A percentile compares a stretch with the other conserved stretches of the same genome.
Evolutionary conservation across 2,797 vertebrate genomes (phyloP).

Genomic region (Champsocephalus esox): DNA sequence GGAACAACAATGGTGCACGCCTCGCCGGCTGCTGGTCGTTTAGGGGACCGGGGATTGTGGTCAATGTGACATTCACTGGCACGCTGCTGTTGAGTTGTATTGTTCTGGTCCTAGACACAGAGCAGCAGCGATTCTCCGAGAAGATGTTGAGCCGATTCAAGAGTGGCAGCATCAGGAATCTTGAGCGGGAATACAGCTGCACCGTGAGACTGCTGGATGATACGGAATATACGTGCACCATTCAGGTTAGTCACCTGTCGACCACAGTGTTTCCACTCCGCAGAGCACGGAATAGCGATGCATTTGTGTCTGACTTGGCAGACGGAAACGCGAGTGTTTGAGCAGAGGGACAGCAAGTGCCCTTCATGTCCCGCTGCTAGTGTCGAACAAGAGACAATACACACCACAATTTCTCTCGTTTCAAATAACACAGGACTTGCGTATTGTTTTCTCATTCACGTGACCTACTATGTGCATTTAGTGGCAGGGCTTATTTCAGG

Average conservation of each 20-base stretch:
- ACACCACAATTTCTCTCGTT: conserved; percentile 15
- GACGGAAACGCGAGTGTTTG: conserved; percentile 40
- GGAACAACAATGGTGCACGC: conserved; percentile 77
- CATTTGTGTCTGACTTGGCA: conserved; percentile 59
- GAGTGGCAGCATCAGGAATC: conserved; percentile 98
- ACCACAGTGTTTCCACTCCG: conserved; percentile 29
- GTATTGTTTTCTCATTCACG: background rate
- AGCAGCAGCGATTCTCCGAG: conserved; percentile 79
- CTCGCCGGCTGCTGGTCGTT: conserved; percentile 67
- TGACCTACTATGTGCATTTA: conserved; percentile 21
- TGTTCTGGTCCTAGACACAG: conserved; percentile 83
- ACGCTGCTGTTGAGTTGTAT: conserved; percentile 76
- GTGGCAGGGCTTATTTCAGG: conserved; percentile 33
- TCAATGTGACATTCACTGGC: conserved; percentile 81
- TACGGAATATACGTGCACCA: conserved; percentile 97
- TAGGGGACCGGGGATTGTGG: conserved; percentile 67
- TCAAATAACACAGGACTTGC: conserved; percentile 1
- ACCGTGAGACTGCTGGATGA: conserved; percentile 98
- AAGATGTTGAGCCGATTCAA: conserved; percentile 99
- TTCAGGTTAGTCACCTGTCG: conserved; percentile 92
- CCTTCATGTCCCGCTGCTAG: conserved; percentile 48
- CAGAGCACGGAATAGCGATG: conserved; percentile 22
- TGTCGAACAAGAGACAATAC: background rate
- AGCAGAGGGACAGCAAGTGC: conserved; percentile 38
- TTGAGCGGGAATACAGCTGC: conserved; percentile 97